Conservation (phyloP, 2,797 vertebrate species). For the Capromys pilorides region DNA sequence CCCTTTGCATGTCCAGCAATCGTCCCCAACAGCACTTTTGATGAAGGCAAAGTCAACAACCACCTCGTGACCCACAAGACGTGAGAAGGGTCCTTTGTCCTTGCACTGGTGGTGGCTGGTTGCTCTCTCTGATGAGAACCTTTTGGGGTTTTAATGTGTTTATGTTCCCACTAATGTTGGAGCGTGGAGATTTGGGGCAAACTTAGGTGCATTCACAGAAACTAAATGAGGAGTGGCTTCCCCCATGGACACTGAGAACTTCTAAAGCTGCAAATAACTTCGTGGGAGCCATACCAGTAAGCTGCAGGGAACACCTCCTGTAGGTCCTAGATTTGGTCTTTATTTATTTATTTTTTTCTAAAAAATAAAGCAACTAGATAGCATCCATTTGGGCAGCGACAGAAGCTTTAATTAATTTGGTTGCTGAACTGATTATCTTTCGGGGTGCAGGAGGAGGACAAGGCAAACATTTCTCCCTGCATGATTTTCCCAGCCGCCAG, state of each 20-base stretch:
- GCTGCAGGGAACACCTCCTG: background rate
- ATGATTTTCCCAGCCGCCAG: background rate
- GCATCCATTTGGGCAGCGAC: background rate
- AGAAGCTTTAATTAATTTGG: background rate
- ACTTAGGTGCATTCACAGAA: background rate
- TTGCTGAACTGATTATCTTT: background rate
- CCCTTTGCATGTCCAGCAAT: background rate
- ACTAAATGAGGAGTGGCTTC: background rate
- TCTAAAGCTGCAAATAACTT: background rate
- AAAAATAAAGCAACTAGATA: background rate
- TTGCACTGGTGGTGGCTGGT: background rate
- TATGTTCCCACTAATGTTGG: background rate
- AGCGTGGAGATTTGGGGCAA: background rate
- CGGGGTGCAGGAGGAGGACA: background rate
- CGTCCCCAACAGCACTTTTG: background rate
- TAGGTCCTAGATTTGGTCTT: background rate
- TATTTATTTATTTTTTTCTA: background rate
- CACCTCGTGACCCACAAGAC: fast-evolving
- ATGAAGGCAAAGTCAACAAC: background rate
- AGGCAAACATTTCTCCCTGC: background rate
- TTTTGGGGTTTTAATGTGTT: background rate
- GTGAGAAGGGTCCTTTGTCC: background rate
- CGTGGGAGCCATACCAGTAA: background rate
- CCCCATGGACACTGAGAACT: background rate
- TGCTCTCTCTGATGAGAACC: background rate